Conservation (phyloP, 2,113 vertebrate species). For the Pseudorhombus dupliciocellatus region DNA sequence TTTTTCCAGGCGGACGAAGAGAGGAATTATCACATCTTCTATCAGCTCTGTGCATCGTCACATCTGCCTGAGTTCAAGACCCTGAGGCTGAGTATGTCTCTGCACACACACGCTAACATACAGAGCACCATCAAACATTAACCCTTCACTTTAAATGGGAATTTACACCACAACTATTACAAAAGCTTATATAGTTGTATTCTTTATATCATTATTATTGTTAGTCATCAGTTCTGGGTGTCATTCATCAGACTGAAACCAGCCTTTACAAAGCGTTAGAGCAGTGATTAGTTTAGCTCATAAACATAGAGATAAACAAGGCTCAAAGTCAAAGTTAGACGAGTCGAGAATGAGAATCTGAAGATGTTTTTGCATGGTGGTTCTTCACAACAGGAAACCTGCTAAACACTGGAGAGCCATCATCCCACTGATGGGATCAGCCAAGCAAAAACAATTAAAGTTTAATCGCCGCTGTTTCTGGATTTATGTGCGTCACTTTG, state of each 20-base stretch:
- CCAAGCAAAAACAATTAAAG: neutral
- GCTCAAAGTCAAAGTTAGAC: neutral
- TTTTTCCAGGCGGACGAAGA: conserved; percentile 92
- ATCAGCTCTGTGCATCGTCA: conserved; percentile 96
- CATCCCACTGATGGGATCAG: neutral
- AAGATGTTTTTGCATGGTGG: neutral
- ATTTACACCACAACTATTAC: neutral
- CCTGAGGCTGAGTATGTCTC: conserved; percentile 88
- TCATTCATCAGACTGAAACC: neutral
- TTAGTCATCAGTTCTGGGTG: neutral
- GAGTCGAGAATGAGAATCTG: neutral
- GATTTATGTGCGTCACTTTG: neutral
- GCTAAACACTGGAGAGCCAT: conserved; percentile 10
- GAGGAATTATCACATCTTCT: conserved; percentile 98
- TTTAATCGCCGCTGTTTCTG: neutral
- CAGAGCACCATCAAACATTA: neutral
- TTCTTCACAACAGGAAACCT: neutral
- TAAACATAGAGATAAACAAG: neutral
- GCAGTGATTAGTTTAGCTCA: neutral
- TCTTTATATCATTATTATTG: too few species aligned
- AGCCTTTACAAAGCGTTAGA: neutral
- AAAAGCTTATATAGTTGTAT: too few species aligned
- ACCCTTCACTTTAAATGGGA: neutral
- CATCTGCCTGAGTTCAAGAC: conserved; percentile 90
- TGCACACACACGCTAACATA: neutral